Evolutionary conservation across 92 coral and sea anemone species (phyloP), one percentile per base, ranked within the genome.

Genomic region (Phymanthus crucifer): DNA sequence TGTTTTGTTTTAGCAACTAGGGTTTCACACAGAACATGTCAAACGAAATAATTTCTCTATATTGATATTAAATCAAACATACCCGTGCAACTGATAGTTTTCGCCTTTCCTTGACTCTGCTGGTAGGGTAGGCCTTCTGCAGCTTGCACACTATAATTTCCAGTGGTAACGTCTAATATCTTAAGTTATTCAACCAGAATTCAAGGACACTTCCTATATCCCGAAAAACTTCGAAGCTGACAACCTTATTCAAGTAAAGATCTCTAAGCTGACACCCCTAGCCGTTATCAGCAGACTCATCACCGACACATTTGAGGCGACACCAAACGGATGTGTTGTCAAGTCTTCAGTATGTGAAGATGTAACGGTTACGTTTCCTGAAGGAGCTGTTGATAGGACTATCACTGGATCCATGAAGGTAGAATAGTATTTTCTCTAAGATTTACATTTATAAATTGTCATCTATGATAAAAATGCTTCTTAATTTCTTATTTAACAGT

Each of bases 401-500:
- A 19, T 54, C 26, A 54, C 23, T 54, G 64, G 64, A 19, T 19
- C 26, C 64, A 54, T 54, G 64, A 19, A 54, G 64, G 64, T 54
- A 45, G 6, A 14, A 6, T 14, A 45, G 14, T 45, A 6, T 6
- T 45, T 45, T 45, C 50, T 14, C 6, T 6, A 45, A 45, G 14
- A 45, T 45, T n/a, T n/a, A n/a, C n/a, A n/a, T n/a, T n/a, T n/a
- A n/a, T n/a, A n/a, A n/a, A n/a, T n/a, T n/a, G n/a, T n/a, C n/a
- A n/a, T n/a, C n/a, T n/a, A n/a, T n/a, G n/a, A n/a, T n/a, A n/a
- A 43, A 43, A 43, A 11, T 11, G 1, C 48, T 76, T 56, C n/a
- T 56, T 76, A n/a, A n/a, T 77, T 77, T 61, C 33, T 37, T 61
- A 61, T 54, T 11, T 33, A 32, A 61, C 43, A 61, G 70, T 33